Percentiles rank a stretch among this genome's conserved stretches.
Evolutionary conservation across 2,888 invertebrate genomes (phyloP).

Genomic region (Lobophora halterata): DNA sequence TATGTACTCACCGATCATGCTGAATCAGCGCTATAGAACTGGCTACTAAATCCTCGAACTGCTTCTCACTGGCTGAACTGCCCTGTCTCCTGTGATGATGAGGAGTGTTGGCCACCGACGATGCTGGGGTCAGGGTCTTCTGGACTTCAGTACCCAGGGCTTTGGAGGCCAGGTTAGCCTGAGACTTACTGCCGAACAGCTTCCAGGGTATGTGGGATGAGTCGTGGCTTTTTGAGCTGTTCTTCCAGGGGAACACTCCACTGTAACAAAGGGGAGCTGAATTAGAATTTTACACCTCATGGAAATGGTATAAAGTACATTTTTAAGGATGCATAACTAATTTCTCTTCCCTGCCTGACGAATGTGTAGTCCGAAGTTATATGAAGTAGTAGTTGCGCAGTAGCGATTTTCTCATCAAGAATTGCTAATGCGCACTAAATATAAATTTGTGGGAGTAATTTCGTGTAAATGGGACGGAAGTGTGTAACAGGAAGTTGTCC

Average conservation of each 20-base stretch:
- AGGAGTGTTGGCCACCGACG: slow-evolving; percentile 66
- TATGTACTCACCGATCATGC: slow-evolving; percentile 80
- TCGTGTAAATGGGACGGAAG: too few species aligned
- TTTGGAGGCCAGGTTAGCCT: slow-evolving; percentile 56
- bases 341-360: too few species aligned
- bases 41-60: slow-evolving; percentile 82
- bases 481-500: too few species aligned
- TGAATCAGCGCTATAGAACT: slow-evolving; percentile 87
- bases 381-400: too few species aligned
- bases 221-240: slow-evolving; percentile 56
- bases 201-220: slow-evolving; percentile 56
- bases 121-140: slow-evolving; percentile 58
- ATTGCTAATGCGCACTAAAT: too few species aligned
- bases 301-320: too few species aligned
- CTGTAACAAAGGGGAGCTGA: slow-evolving; percentile 70
- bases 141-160: slow-evolving; percentile 51
- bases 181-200: slow-evolving; percentile 69
- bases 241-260: slow-evolving; percentile 79
- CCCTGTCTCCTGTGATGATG: slow-evolving; percentile 70
- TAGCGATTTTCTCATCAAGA: too few species aligned
- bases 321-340: too few species aligned
- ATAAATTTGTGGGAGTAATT: too few species aligned
- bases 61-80: slow-evolving; percentile 76
- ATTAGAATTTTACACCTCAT: too few species aligned
- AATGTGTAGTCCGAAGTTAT: too few species aligned